Conservation (phyloP, 2,888 invertebrate genomes). For the Pasiphila rectangulata region DNA sequence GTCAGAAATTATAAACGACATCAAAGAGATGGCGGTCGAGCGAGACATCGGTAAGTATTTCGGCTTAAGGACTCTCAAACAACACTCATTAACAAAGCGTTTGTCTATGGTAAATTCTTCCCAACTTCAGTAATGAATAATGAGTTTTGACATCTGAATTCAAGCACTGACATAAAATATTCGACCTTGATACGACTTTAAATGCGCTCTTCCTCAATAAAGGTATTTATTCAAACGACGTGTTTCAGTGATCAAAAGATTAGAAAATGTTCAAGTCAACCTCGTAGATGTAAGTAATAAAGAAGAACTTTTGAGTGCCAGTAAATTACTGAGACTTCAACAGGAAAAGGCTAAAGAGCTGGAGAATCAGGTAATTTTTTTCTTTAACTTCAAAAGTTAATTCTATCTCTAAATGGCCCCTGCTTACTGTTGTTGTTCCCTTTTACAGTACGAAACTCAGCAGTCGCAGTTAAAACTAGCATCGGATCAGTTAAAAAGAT, state of each 20-base stretch:
- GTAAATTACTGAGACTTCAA: constrained; percentile 75
- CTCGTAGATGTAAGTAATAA: constrained; percentile 84
- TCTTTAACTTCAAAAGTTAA: constrained; percentile 14
- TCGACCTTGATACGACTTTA: constrained; percentile 27
- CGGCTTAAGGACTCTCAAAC: no score
- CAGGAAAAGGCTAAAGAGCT: constrained; percentile 75
- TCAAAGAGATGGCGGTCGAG: constrained; percentile 92
- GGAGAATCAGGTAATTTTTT: constrained; percentile 60
- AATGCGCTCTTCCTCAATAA: constrained; percentile 27
- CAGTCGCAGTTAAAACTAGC: constrained; percentile 70
- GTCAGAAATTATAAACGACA: constrained; percentile 91
- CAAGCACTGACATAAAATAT: constrained; percentile 30
- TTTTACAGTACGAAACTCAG: constrained; percentile 66
- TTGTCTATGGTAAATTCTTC: constrained; percentile 31
- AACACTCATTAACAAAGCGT: constrained; percentile 42
- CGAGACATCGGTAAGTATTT: constrained; percentile 85
- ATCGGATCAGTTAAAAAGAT: constrained; percentile 83
- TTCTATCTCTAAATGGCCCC: background rate
- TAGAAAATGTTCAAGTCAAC: constrained; percentile 79
- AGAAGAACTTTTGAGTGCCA: constrained; percentile 81
- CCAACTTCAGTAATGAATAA: constrained; percentile 35
- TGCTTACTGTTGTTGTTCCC: constrained; percentile 8
- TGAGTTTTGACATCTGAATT: constrained; percentile 38
- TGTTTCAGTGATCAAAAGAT: constrained; percentile 71
- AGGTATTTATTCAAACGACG: constrained; percentile 29